These are phyloP conservation scores for Lycia hirtaria DNA, from an alignment of 2,888 invertebrate genomes.

Conservation along the genomic window DNA sequence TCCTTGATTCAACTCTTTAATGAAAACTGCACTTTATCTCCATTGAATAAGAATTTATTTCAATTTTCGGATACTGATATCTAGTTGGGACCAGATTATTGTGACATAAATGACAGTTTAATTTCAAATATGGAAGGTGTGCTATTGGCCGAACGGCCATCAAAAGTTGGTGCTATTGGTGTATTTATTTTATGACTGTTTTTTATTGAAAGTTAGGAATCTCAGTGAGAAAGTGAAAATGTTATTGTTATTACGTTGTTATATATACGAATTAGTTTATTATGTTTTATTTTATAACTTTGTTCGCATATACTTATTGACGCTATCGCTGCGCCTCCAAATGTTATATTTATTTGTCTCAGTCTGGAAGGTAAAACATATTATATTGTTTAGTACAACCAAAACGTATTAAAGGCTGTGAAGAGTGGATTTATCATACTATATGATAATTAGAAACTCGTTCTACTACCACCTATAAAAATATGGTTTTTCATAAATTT, in stretches of 20 bases:
- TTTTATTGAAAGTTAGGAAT: constrained; percentile 35
- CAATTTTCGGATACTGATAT: constrained; percentile 3
- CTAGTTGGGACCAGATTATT: constrained; percentile 19
- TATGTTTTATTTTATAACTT: constrained; percentile 2
- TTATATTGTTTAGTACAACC: no score
- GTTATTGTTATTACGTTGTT: constrained; percentile 13
- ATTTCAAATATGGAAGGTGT: constrained; percentile 37
- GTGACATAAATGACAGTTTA: constrained; percentile 42
- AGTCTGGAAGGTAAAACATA: no score
- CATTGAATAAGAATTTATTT: constrained; percentile 4
- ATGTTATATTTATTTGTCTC: no score
- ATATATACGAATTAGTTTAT: constrained; percentile 15
- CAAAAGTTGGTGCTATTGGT: constrained; percentile 18
- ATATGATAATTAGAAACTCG: no score
- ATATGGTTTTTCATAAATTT: no score
- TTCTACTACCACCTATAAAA: no score
- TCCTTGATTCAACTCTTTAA: constrained; percentile 8
- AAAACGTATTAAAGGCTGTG: no score
- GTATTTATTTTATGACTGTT: constrained; percentile 24
- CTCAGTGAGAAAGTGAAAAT: constrained; percentile 22
- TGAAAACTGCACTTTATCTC: constrained; percentile 19
- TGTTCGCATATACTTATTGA: background rate
- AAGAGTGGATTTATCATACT: no score
- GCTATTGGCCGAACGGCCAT: constrained; percentile 34
- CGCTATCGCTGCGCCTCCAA: background rate